Evolutionary conservation across 2,797 vertebrate species (phyloP), one percentile per base, ranked within the genome.

Genomic region (Spea hammondii): DNA sequence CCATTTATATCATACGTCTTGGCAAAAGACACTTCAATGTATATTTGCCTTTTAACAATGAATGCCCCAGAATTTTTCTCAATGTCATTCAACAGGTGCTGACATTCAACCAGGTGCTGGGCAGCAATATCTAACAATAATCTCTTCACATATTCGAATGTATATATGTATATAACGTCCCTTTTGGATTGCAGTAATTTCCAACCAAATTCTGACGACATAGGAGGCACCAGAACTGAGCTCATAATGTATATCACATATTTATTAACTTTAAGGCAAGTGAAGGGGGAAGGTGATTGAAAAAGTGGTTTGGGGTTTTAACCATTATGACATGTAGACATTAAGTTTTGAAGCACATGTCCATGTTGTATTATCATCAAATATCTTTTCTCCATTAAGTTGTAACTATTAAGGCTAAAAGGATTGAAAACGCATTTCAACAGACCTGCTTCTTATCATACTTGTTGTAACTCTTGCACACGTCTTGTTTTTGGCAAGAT

Each of bases 1-100:
- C 69, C 79, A 81, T 81, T 81, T 77, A 81, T 77, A 81, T 81
- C 70, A 77, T 81, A 73, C 57, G 14, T 77, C 70, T 77, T 72
- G 79, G 74, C 70, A 77, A 54, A 14, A 77, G 62, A 49, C 73
- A 72, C 65, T 64, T 77, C 69, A 72, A 73, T 75, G 71, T 76
- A 79, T 79, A 67, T 83, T 77, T 83, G 72, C 72, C 76, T 79
- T 76, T 79, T 83, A 82, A 79, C 78, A 83, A 74, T 53, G 70
- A 73, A 71, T 64, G 68, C 76, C 71, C 73, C 77, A 73, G 69
- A 76, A 72, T 67, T 65, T 62, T 49, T 45, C 57, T 72, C 68
- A 64, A 77, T 81, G 71, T 72, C 50, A 53, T 47, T 51, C 70
- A 71, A 65, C 53, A 60, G 64, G 65, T 59, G 53, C 46, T 32